Conservation (phyloP, 2,113 vertebrate species). For the Caloenas nicobarica region DNA sequence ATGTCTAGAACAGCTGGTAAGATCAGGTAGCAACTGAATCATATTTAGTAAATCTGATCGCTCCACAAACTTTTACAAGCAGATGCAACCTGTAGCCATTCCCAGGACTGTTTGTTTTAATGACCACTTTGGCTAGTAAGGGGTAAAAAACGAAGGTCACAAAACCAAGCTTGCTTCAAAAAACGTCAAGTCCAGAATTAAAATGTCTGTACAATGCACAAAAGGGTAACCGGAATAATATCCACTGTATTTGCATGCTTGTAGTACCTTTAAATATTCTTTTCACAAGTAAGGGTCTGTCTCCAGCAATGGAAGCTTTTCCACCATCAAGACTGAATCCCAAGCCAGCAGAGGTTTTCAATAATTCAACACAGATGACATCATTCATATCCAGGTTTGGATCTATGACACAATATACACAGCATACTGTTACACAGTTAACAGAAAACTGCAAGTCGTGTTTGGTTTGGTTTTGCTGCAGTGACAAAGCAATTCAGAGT, state of each 20-base stretch:
- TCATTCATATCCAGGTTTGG: constrained; percentile 71
- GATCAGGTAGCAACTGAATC: neutral
- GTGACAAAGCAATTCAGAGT: neutral
- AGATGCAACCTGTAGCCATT: neutral
- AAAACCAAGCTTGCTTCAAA: neutral
- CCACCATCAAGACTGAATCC: constrained; percentile 92
- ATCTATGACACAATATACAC: constrained; percentile 51
- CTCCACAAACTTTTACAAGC: neutral
- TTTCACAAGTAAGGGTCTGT: constrained; percentile 86
- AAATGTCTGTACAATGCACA: neutral
- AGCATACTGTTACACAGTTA: neutral
- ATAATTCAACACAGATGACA: constrained; percentile 82
- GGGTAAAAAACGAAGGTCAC: neutral
- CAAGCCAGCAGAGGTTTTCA: constrained; percentile 89
- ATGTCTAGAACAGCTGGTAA: neutral
- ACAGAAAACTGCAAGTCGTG: neutral
- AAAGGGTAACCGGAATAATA: neutral
- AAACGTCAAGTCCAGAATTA: neutral
- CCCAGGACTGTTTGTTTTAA: neutral
- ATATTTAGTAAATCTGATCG: neutral
- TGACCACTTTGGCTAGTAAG: neutral
- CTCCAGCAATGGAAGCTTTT: constrained; percentile 81
- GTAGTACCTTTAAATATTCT: constrained; percentile 87
- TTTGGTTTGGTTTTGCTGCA: neutral
- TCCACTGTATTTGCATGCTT: neutral